Evolutionary conservation across 2,888 invertebrate genomes (phyloP).

Genomic region (Temnothorax ravouxi): DNA sequence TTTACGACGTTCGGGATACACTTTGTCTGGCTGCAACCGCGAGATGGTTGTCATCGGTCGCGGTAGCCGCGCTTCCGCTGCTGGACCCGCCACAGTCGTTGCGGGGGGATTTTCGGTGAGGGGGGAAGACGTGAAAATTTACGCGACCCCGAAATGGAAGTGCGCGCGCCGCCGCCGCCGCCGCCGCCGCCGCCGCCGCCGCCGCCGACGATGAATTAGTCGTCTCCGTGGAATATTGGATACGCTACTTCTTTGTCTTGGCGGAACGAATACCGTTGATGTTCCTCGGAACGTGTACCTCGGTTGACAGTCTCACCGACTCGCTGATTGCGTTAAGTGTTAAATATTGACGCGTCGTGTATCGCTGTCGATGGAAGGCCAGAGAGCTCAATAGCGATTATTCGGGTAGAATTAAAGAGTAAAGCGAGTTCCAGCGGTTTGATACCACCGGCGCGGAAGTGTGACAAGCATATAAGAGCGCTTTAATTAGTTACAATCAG

Average conservation of each 20-base stretch:
- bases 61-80: slow-evolving; percentile 33
- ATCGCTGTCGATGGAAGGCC: background rate
- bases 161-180: background rate
- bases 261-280: background rate
- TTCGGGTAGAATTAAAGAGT: background rate
- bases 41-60: slow-evolving; percentile 33
- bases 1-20: slow-evolving; percentile 55
- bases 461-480: background rate
- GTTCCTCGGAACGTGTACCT: background rate
- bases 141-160: slow-evolving; percentile 45
- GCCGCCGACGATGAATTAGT: slow-evolving; percentile 28
- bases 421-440: background rate
- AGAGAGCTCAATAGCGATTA: background rate
- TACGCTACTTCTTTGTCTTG: background rate
- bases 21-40: slow-evolving; percentile 43
- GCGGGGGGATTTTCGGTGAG: slow-evolving; percentile 5
- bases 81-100: background rate
- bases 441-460: background rate
- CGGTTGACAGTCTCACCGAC: slow-evolving; percentile 15
- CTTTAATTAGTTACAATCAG: background rate
- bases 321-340: slow-evolving; percentile 11
- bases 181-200: too few species aligned
- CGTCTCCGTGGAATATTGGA: slow-evolving; percentile 1
- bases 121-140: slow-evolving; percentile 31
- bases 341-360: background rate